Base-by-base conservation (phyloP, 1,140 invertebrate species). In the Drosophila truncata region DNA sequence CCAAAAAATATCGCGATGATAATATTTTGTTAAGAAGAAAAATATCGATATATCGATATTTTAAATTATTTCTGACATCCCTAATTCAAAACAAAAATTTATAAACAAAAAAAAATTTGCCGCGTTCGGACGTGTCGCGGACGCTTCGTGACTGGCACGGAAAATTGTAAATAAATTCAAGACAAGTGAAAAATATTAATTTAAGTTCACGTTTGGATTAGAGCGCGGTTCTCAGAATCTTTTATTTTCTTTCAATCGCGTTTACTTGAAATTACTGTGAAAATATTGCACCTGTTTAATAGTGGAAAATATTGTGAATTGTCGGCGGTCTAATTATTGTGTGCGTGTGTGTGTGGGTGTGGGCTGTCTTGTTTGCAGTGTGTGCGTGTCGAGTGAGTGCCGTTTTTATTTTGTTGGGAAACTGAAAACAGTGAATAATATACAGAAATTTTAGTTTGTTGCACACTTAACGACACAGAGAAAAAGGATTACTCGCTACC, bases 281-380 rank as follows among this genome's bases (percentile, higher is more conserved):
- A 82, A 64, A 54, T 60, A 62, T 50, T 61, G 72, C 78, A 82
- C 83, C 82, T 79, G 82, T 71, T 70, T 46, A 39, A 42, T 58
- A 27, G 25, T 54, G 35, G 39, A 65, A 70, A 62, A 33, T 61
- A 58, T 54, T 47, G 59, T 79, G 64, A 66, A 62, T 82, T 65
- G 66, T 69, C 57, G 60, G 70, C 47, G 70, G 42, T 72, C 65
- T 46, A 71, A 33, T 69, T 67, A 70, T 37, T 35, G 41, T 64
- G 33, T 35, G 33, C 55, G 33, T 63, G 50, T 46, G 31, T 49
- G 23, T 41, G 47, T 59, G 49, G 44, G 57, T 41, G 55, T n/a
- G 27, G 27, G 50, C 33, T 29, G 61, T 13, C 18, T 58, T 25
- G 16, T 16, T 57, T 50, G 4, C 41, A 25, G 71, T 20, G 14